Evolutionary conservation across 2,113 vertebrate genomes (phyloP).

Genomic region (Sinocyclocheilus anshuiensis): DNA sequence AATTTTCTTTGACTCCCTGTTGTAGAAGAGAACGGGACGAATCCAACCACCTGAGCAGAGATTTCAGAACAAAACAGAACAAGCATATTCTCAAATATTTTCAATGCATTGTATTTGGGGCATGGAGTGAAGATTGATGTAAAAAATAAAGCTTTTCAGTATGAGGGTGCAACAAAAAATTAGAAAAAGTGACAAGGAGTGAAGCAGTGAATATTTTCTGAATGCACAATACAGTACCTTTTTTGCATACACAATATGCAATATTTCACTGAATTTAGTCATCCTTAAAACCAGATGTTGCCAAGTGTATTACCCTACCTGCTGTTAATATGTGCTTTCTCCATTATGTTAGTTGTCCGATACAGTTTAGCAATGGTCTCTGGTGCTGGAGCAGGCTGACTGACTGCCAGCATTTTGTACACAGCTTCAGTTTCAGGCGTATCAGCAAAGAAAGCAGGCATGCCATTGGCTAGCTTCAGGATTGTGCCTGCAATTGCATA

Average conservation of each 20-base stretch:
- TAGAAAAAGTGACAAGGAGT: too few species aligned
- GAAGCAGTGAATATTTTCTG: not conserved
- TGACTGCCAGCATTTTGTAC: slow-evolving; percentile 75
- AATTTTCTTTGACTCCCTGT: slow-evolving; percentile 73
- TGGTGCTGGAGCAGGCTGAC: slow-evolving; percentile 65
- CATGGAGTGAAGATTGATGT: too few species aligned
- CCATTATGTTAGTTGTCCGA: slow-evolving; percentile 64
- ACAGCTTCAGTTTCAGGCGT: slow-evolving; percentile 69
- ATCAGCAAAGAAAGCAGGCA: slow-evolving; percentile 78
- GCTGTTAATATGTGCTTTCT: slow-evolving; percentile 79
- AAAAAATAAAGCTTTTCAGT: too few species aligned
- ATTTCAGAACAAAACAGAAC: too few species aligned
- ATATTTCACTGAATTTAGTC: not conserved
- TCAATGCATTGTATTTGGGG: too few species aligned
- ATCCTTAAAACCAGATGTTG: not conserved
- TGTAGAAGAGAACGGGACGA: slow-evolving; percentile 78
- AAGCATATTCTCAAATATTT: too few species aligned
- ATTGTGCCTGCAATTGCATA: slow-evolving; percentile 44
- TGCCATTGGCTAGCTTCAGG: slow-evolving; percentile 68
- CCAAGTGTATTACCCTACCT: slow-evolving; percentile 61
- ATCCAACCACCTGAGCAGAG: slow-evolving; percentile 60
- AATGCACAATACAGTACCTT: not conserved
- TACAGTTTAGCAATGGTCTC: slow-evolving; percentile 72
- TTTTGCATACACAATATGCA: not conserved
- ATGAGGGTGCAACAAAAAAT: too few species aligned